Percentiles rank a stretch among this genome's conserved stretches.
These are phyloP conservation scores for Microhierax caerulescens DNA, from an alignment of 2,797 vertebrate species.

Conservation along the genomic window DNA sequence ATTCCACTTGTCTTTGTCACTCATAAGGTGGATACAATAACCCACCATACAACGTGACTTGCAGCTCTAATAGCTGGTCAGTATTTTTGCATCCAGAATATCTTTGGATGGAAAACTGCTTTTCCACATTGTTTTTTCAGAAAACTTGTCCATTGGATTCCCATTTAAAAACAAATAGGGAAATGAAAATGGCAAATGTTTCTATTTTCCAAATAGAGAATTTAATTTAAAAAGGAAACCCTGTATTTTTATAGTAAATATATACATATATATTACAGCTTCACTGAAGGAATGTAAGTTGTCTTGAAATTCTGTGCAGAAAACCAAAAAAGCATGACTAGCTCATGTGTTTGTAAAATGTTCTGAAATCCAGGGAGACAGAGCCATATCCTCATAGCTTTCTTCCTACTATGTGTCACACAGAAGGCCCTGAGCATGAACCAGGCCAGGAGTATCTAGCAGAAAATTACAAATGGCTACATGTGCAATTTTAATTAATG, in stretches of 20 bases:
- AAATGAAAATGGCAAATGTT: neutral
- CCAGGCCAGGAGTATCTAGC: neutral
- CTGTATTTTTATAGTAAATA: neutral
- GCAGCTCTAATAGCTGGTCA: neutral
- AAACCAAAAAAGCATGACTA: neutral
- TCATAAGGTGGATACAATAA: neutral
- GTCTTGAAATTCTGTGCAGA: neutral
- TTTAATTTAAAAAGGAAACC: neutral
- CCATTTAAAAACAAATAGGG: neutral
- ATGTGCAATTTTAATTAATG: slow-evolving; percentile 47
- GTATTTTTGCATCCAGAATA: neutral
- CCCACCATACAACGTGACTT: neutral
- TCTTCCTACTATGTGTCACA: neutral
- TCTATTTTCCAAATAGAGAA: neutral
- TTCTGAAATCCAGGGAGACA: neutral
- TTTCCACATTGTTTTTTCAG: neutral
- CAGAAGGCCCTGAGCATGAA: neutral
- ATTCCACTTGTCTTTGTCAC: neutral
- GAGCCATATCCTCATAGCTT: neutral
- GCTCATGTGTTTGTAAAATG: neutral
- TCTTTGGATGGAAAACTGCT: neutral
- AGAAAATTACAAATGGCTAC: slow-evolving; percentile 33
- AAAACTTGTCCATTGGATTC: neutral
- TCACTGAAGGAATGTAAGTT: neutral
- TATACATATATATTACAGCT: neutral